A percentile compares a stretch with the other conserved stretches of the same genome.
Evolutionary conservation across 2,888 invertebrate genomes (phyloP).

Genomic region (Cephus rjabovi): DNA sequence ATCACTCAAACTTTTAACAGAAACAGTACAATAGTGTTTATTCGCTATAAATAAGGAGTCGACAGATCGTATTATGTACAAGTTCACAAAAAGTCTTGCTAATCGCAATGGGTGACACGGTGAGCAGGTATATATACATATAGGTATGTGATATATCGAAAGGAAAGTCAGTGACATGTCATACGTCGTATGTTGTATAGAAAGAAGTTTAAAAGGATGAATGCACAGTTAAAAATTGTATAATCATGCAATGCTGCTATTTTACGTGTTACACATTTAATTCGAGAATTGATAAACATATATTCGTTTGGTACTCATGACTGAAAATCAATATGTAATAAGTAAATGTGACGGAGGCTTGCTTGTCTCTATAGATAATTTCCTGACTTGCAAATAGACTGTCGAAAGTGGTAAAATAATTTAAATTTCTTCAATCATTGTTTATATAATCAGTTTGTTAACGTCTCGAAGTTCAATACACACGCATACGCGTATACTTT

Average conservation of each 20-base stretch:
- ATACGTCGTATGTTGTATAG: neutral
- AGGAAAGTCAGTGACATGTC: neutral
- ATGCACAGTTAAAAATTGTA: neutral
- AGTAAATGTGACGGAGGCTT: neutral
- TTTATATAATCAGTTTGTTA: neutral
- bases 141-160: neutral
- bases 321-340: neutral
- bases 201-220: neutral
- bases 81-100: constrained; percentile 21
- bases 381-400: neutral
- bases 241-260: neutral
- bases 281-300: neutral
- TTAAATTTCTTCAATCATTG: neutral
- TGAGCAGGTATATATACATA: neutral
- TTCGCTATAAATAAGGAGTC: constrained; percentile 1
- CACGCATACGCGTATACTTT: neutral
- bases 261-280: neutral
- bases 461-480: neutral
- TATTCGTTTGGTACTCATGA: neutral
- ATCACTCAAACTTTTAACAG: constrained; percentile 12
- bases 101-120: neutral
- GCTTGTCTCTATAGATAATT: neutral
- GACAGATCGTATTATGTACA: constrained; percentile 29
- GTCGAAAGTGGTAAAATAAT: neutral
- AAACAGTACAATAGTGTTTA: constrained; percentile 5